These are phyloP conservation scores for Pimpla rufipes DNA, from an alignment of 2,888 invertebrate species.

Conservation along the genomic window DNA sequence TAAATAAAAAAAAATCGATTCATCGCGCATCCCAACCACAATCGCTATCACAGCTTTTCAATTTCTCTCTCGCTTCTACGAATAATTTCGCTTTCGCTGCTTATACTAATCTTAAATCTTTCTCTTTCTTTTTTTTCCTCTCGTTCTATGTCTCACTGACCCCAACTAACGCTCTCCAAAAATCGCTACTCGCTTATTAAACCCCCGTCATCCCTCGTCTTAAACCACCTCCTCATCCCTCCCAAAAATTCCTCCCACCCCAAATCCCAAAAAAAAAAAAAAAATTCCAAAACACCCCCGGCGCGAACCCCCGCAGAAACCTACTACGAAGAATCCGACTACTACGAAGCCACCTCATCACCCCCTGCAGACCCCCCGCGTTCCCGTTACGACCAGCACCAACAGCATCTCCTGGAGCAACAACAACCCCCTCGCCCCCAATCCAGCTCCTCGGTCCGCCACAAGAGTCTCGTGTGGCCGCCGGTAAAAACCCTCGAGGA, in stretches of 20 bases:
- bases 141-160: conserved; percentile 43
- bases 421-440: not conserved
- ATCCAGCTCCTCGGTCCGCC: conserved; percentile 73
- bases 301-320: conserved; percentile 41
- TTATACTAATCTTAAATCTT: conserved; percentile 61
- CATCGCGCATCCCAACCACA: too few species aligned
- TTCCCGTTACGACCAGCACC: not conserved
- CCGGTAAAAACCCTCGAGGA: conserved; percentile 82
- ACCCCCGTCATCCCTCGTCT: too few species aligned
- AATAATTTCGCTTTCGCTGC: conserved; percentile 52
- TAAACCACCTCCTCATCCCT: too few species aligned
- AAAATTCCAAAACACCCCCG: too few species aligned
- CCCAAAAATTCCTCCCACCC: too few species aligned
- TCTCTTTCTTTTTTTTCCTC: conserved; percentile 53
- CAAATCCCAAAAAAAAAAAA: too few species aligned
- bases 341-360: conserved; percentile 72
- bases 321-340: conserved; percentile 74
- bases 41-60: too few species aligned
- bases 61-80: too few species aligned
- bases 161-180: conserved; percentile 40
- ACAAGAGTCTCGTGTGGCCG: conserved; percentile 81
- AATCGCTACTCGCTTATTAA: conserved; percentile 43
- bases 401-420: not conserved
- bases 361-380: not conserved
- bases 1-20: too few species aligned